A percentile compares a stretch with the other conserved stretches of the same genome.
phyloP scores from a whole-genome alignment of 2,797 vertebrate genomes.

The Choloepus didactylus region DNA sequence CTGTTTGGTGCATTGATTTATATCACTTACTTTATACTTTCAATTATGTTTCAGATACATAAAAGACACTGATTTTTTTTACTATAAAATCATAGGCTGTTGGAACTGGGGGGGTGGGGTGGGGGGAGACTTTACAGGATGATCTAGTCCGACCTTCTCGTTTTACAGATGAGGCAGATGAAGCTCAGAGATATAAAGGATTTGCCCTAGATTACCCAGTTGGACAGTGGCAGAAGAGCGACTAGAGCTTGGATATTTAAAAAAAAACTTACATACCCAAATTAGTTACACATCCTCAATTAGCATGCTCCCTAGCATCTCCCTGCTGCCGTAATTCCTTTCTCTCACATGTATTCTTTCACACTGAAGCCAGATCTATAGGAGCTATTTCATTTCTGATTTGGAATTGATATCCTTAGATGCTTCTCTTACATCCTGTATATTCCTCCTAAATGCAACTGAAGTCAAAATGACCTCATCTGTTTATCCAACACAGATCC shows the following conservation, averaged over 20 bases:
- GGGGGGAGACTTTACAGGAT: background rate
- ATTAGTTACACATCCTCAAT: background rate
- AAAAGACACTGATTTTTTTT: conserved; percentile 1
- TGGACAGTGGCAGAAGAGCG: background rate
- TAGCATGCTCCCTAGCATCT: background rate
- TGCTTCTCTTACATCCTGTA: background rate
- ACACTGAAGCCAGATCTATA: background rate
- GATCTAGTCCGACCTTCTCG: background rate
- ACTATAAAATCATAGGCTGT: background rate
- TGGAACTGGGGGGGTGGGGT: background rate
- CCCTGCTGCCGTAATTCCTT: background rate
- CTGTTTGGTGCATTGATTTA: background rate
- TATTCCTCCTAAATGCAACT: background rate
- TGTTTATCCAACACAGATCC: background rate
- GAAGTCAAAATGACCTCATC: background rate
- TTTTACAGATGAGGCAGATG: background rate
- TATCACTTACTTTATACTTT: conserved; percentile 19
- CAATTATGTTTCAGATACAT: background rate
- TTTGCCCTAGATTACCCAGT: background rate
- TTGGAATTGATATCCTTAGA: background rate
- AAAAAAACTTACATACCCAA: background rate
- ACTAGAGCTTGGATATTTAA: background rate
- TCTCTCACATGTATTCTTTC: background rate
- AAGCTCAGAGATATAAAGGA: background rate
- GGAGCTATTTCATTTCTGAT: background rate